Percentiles rank a stretch among this genome's conserved stretches.
Conservation (phyloP, 2,888 invertebrate genomes). For the Stomorhina lunata region DNA sequence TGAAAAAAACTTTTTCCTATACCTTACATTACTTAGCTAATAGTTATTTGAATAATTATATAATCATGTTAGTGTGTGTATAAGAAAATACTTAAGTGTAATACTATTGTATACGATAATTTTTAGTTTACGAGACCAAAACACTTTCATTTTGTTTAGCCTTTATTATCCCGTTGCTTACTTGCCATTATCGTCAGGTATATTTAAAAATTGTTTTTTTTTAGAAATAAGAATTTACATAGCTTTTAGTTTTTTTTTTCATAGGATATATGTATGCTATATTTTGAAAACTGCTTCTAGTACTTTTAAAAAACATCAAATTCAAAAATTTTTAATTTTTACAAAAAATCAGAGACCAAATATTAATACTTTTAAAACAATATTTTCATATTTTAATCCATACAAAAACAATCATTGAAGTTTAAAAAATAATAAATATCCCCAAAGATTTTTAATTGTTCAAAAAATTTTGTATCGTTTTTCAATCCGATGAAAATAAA, state of each 20-base stretch:
- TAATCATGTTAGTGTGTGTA: neutral
- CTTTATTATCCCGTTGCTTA: constrained; percentile 60
- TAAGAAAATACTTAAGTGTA: no score
- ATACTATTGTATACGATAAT: constrained; percentile 31
- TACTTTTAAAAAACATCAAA: no score
- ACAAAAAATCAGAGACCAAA: no score
- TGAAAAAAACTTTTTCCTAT: neutral
- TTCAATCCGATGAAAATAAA: no score
- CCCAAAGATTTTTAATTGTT: no score
- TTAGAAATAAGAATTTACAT: neutral
- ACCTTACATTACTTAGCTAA: neutral
- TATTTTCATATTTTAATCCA: no score
- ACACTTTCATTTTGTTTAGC: constrained; percentile 34
- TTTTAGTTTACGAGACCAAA: constrained; percentile 47
- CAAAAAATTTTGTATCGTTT: no score
- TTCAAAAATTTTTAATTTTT: no score
- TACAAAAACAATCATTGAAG: no score
- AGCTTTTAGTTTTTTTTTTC: neutral
- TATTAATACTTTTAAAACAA: no score
- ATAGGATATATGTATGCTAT: neutral
- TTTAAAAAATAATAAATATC: no score
- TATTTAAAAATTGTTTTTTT: constrained; percentile 6
- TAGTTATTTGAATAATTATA: neutral
- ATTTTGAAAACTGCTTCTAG: no score
- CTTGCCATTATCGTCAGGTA: constrained; percentile 30